Conservation (phyloP, 2,888 invertebrate species). For the Exocentrus adspersus region DNA sequence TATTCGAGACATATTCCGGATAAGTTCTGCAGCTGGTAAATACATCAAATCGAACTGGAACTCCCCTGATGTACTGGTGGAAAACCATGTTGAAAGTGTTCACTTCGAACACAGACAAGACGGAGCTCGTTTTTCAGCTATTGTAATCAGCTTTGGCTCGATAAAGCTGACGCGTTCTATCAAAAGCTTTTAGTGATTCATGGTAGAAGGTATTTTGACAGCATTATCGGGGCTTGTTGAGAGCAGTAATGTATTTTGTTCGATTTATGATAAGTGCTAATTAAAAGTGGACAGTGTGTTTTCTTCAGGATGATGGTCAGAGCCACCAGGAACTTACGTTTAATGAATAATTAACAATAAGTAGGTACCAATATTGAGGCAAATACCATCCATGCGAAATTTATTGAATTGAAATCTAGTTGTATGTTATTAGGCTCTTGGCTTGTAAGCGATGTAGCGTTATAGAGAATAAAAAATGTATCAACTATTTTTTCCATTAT, state of each 20-base stretch:
- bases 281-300: slow-evolving; percentile 3
- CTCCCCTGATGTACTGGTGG: neutral
- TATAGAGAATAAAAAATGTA: too few species aligned
- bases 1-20: too few species aligned
- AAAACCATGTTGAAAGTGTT: neutral
- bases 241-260: slow-evolving; percentile 12
- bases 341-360: too few species aligned
- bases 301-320: neutral
- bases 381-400: too few species aligned
- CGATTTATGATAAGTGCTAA: slow-evolving; percentile 9
- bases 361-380: too few species aligned
- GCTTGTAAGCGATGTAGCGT: too few species aligned
- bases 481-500: too few species aligned
- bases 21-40: too few species aligned
- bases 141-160: neutral
- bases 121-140: slow-evolving; percentile 1
- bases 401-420: too few species aligned
- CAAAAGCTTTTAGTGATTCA: slow-evolving; percentile 22
- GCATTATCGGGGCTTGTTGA: neutral
- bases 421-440: too few species aligned
- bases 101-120: neutral
- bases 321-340: neutral
- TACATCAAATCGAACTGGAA: neutral
- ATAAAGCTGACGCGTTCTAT: slow-evolving; percentile 8
- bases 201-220: slow-evolving; percentile 8